These are phyloP conservation scores for Cherax quadricarinatus DNA, from an alignment of 1,140 invertebrate genomes.

Conservation along the genomic window DNA sequence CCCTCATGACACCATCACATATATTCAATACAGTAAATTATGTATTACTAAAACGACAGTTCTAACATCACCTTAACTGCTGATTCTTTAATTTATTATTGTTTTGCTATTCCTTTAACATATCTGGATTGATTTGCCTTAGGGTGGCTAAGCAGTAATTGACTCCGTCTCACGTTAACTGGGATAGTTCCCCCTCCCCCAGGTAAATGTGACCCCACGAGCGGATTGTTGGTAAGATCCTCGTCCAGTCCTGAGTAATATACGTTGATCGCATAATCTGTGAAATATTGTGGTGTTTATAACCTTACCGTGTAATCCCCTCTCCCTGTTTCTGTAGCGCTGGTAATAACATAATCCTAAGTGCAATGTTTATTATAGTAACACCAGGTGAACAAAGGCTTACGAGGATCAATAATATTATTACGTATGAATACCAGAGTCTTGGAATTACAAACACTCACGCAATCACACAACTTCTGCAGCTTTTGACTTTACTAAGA, in stretches of 20 bases:
- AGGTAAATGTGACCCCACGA: not conserved
- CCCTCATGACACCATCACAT: too few species aligned
- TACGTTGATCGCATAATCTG: conserved; percentile 54
- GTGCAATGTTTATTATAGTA: conserved; percentile 51
- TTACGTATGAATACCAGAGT: not conserved
- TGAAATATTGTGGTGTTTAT: conserved; percentile 45
- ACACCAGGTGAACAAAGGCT: conserved; percentile 34
- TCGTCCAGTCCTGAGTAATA: conserved; percentile 17
- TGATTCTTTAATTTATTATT: too few species aligned
- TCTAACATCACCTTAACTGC: too few species aligned
- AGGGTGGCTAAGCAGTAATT: too few species aligned
- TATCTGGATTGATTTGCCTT: too few species aligned
- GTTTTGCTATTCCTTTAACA: too few species aligned
- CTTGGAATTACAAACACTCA: not conserved
- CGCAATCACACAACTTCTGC: not conserved
- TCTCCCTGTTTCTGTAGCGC: conserved; percentile 54
- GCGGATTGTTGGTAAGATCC: conserved; percentile 21
- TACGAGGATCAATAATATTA: conserved; percentile 3
- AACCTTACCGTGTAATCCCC: conserved; percentile 50
- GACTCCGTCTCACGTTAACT: not conserved
- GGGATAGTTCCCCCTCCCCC: not conserved
- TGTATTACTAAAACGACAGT: too few species aligned
- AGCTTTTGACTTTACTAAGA: not conserved
- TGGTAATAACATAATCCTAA: conserved; percentile 66
- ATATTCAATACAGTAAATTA: too few species aligned